These are phyloP conservation scores for Conus canariensis DNA, from an alignment of 2,888 invertebrate genomes.

Conservation along the genomic window DNA sequence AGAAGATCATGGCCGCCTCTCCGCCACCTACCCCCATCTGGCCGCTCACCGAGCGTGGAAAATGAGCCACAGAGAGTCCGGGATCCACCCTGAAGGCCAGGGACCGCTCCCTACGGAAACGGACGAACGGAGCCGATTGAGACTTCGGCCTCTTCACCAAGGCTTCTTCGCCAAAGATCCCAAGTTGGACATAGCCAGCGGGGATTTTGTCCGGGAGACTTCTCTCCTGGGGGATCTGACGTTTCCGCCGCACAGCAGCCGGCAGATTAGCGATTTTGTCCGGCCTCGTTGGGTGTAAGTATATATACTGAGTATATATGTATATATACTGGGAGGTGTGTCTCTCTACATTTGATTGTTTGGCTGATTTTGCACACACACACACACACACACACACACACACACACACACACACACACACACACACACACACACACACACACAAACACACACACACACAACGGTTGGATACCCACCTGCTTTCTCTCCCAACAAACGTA, in stretches of 20 bases:
- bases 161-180: slow-evolving; percentile 13
- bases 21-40: slow-evolving; percentile 45
- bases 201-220: not conserved
- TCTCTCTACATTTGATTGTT: not conserved
- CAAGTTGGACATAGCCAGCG: not conserved
- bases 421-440: too few relatives aligned
- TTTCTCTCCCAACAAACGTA: too few relatives aligned
- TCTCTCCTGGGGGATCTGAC: not conserved
- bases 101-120: slow-evolving; percentile 10
- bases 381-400: too few relatives aligned
- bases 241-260: not conserved
- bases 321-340: not conserved
- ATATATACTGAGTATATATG: too few relatives aligned
- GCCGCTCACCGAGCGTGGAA: slow-evolving; percentile 32
- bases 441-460: too few relatives aligned
- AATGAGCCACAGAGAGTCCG: not conserved
- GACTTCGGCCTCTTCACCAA: slow-evolving; percentile 30
- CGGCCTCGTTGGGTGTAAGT: slow-evolving; percentile 33
- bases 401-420: too few relatives aligned
- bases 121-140: slow-evolving; percentile 11
- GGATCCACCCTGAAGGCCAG: not conserved
- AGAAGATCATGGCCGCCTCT: slow-evolving; percentile 40
- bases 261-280: not conserved
- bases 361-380: too few relatives aligned
- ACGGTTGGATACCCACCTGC: too few relatives aligned